phyloP scores from a whole-genome alignment of 2,113 vertebrate genomes.

The Odontesthes bonariensis region DNA sequence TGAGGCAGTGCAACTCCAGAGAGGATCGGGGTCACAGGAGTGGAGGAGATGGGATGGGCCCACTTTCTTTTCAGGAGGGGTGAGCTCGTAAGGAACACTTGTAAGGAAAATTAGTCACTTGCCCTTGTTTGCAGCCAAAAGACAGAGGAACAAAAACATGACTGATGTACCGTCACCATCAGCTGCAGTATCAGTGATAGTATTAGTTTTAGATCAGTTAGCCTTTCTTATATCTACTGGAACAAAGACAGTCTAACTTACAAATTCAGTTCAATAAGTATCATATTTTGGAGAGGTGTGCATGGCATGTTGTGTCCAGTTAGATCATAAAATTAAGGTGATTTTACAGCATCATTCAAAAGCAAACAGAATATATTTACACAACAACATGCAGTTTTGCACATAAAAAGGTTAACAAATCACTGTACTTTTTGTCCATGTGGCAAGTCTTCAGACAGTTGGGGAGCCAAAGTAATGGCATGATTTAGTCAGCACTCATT shows the following conservation, averaged over 20 bases:
- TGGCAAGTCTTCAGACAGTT: background rate
- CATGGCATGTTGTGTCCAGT: constrained; percentile 61
- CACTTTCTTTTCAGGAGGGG: constrained; percentile 46
- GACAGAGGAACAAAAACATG: constrained; percentile 46
- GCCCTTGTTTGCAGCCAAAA: constrained; percentile 56
- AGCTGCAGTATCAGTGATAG: constrained; percentile 63
- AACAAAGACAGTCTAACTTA: constrained; percentile 71
- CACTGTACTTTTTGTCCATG: background rate
- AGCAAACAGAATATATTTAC: constrained; percentile 67
- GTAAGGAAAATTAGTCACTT: constrained; percentile 53
- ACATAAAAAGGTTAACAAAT: constrained; percentile 19
- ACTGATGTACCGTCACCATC: constrained; percentile 63
- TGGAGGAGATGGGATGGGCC: constrained; percentile 49
- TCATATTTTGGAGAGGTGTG: constrained; percentile 74
- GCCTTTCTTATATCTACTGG: constrained; percentile 70
- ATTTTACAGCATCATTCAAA: constrained; percentile 53
- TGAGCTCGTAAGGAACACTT: constrained; percentile 35
- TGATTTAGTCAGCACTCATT: constrained; percentile 3
- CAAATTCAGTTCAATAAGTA: constrained; percentile 73
- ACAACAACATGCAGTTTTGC: constrained; percentile 18
- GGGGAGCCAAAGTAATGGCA: constrained; percentile 12
- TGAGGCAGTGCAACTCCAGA: constrained; percentile 65
- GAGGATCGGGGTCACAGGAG: constrained; percentile 60
- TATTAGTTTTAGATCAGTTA: constrained; percentile 74
- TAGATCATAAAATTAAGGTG: constrained; percentile 70